phyloP scores from a whole-genome alignment of 2,888 invertebrate genomes.

The Aricia artaxerxes region DNA sequence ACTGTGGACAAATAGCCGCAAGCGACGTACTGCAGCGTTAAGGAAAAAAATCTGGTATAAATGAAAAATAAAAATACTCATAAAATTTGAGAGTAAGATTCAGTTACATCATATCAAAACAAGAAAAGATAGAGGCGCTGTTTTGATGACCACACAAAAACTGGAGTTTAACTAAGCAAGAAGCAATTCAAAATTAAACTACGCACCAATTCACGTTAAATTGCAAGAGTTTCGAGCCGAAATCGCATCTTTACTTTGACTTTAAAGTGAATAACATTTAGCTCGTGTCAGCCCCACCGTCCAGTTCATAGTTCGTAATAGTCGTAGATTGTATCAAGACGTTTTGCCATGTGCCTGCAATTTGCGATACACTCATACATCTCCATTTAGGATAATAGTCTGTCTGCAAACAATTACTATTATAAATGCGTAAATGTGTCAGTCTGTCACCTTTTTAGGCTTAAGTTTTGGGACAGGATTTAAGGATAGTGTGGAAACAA shows the following conservation, averaged over 20 bases:
- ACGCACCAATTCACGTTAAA: neutral
- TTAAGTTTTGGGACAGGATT: too few relatives aligned
- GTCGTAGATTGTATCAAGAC: conserved; percentile 18
- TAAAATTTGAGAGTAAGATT: neutral
- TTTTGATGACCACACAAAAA: neutral
- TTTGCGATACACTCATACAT: conserved; percentile 9
- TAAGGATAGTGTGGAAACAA: too few relatives aligned
- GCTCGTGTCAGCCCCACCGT: neutral
- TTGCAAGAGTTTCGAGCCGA: neutral
- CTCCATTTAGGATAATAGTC: neutral
- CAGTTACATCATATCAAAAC: neutral
- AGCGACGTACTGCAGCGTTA: conserved; percentile 36
- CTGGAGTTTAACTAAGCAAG: too few relatives aligned
- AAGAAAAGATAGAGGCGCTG: neutral
- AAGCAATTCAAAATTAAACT: too few relatives aligned
- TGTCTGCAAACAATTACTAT: neutral
- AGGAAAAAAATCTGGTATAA: neutral
- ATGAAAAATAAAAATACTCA: neutral
- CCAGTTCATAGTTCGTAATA: conserved; percentile 7
- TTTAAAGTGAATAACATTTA: neutral
- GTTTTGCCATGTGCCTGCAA: conserved; percentile 22
- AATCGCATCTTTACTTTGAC: too few relatives aligned
- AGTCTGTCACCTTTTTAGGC: neutral
- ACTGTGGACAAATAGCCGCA: conserved; percentile 42
- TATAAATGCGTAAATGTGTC: neutral